A percentile compares a stretch with the other conserved stretches of the same genome.
These are phyloP conservation scores for Brachyrhaphis roseni DNA, from an alignment of 2,797 vertebrate species.

Conservation along the genomic window DNA sequence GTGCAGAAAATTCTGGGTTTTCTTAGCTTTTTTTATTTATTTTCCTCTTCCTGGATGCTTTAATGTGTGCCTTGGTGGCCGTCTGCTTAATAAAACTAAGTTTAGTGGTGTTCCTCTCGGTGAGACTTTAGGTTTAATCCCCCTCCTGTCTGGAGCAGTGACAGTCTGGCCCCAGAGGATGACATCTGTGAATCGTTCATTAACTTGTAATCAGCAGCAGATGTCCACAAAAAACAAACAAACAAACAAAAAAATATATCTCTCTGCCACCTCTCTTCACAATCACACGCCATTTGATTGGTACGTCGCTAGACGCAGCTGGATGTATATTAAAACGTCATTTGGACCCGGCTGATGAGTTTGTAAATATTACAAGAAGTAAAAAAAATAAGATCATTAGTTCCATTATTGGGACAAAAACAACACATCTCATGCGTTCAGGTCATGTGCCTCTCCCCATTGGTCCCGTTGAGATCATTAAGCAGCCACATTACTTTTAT, in stretches of 20 bases:
- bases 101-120: slow-evolving; percentile 72
- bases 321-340: slow-evolving; percentile 30
- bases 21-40: slow-evolving; percentile 11
- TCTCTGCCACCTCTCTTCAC: slow-evolving; percentile 55
- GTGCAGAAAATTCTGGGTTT: slow-evolving; percentile 9
- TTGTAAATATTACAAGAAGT: not conserved
- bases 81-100: slow-evolving; percentile 75
- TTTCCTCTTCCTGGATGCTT: slow-evolving; percentile 18
- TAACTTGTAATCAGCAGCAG: slow-evolving; percentile 81
- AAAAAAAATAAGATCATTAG: not conserved
- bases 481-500: slow-evolving; percentile 7
- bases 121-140: slow-evolving; percentile 74
- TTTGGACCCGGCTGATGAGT: slow-evolving; percentile 1
- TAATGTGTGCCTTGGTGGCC: slow-evolving; percentile 68
- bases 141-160: slow-evolving; percentile 74
- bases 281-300: slow-evolving; percentile 45
- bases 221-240: slow-evolving; percentile 64
- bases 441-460: not conserved
- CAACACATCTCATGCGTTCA: not conserved
- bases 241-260: slow-evolving; percentile 46
- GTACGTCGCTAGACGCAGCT: slow-evolving; percentile 7
- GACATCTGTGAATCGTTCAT: slow-evolving; percentile 84
- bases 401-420: not conserved
- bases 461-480: not conserved
- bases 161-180: slow-evolving; percentile 79